Evolutionary conservation across 2,888 invertebrate genomes (phyloP).

Genomic region (Drosophila sordidula): DNA sequence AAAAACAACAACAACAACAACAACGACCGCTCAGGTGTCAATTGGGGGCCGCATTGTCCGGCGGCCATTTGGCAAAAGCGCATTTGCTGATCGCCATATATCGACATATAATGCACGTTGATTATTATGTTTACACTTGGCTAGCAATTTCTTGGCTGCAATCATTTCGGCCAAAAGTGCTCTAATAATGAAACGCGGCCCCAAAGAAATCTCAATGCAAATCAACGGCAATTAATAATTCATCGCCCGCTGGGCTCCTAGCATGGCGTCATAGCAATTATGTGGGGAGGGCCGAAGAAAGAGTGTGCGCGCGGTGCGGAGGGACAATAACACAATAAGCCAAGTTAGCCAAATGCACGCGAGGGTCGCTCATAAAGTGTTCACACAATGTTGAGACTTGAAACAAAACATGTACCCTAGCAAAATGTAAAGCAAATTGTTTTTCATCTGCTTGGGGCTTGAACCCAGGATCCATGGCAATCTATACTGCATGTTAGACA

Average conservation of each 20-base stretch:
- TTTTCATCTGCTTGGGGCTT: no score
- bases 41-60: slow-evolving; percentile 72
- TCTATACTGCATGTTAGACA: no score
- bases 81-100: slow-evolving; percentile 65
- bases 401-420: no score
- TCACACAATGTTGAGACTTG: no score
- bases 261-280: slow-evolving; percentile 70
- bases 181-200: slow-evolving; percentile 63
- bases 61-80: slow-evolving; percentile 70
- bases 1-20: slow-evolving; percentile 42
- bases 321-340: background rate
- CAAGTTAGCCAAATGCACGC: slow-evolving; percentile 1
- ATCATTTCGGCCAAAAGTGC: slow-evolving; percentile 42
- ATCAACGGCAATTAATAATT: slow-evolving; percentile 80
- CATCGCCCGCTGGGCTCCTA: slow-evolving; percentile 71
- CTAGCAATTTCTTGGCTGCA: slow-evolving; percentile 42
- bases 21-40: slow-evolving; percentile 72
- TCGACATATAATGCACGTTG: slow-evolving; percentile 68
- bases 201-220: slow-evolving; percentile 71
- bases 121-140: slow-evolving; percentile 78
- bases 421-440: no score
- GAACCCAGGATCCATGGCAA: no score
- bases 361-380: background rate
- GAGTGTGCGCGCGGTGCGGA: background rate
- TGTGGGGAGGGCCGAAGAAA: slow-evolving; percentile 14